Base-by-base conservation (phyloP, 2,797 vertebrate genomes). In the Sternarchorhynchus goeldii region DNA sequence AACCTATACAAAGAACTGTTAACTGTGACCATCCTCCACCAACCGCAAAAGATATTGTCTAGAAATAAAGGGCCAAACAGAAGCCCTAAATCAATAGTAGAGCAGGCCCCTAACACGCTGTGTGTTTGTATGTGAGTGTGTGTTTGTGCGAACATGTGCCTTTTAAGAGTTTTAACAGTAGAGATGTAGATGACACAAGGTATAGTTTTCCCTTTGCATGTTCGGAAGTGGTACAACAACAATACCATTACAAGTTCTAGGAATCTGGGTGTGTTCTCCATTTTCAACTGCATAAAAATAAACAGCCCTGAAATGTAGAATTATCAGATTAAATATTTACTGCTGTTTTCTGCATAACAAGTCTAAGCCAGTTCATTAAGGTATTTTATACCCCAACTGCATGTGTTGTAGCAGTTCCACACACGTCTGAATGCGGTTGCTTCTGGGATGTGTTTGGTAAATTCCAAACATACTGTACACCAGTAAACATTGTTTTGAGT, bases 81-180 rank as follows among this genome's bases (percentile, higher is more conserved):
- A 4, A 36, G 6, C 34, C 34, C 34, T 7, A 36, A 36, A 36
- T 4, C 34, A 36, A 7, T 36, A n/a, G 4, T 36, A 36, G 34
- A 36, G 34, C 34, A 36, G 34, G 6, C 34, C 3, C 3, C 34
- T 36, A 3, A 36, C 34, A 36, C 34, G 6, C 63, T 62, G 68
- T 67, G 45, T 53, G 68, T 6, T 63, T 84, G 80, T 82, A 73
- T 75, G 34, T 36, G 59, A 73, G 74, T 29, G 53, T 65, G 63
- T 64, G 62, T n/a, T 1, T 64, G 31, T n/a, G 14, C 31, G 14
- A 16, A 29, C 8, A 5, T 25, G n/a, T 62, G 21, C 2, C 20
- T 6, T 12, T 5, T n/a, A 69, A 67, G 31, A 4, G 14, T 16
- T 18, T 18, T 59, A 75, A 56, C 73, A 78, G 39, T 81, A 41